These are phyloP conservation scores for Aphidius ervi DNA, from an alignment of 1,140 invertebrate genomes.

Conservation along the genomic window DNA sequence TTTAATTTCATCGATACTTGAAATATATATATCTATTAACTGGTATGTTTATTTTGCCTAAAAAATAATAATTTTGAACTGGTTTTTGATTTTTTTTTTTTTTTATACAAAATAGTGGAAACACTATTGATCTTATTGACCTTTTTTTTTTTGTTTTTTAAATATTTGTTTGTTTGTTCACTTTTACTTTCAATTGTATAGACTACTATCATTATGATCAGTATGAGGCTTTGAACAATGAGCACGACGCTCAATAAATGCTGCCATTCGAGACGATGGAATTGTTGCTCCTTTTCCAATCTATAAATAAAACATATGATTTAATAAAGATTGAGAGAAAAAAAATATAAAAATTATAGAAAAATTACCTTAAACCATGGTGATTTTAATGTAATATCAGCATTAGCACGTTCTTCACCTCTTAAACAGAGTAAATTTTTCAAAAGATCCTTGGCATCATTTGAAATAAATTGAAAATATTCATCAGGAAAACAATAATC, in stretches of 20 bases:
- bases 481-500: slow-evolving; percentile 81
- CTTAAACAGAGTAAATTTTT: slow-evolving; percentile 60
- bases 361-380: slow-evolving; percentile 58
- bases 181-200: slow-evolving; percentile 39
- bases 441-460: slow-evolving; percentile 67
- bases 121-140: no score
- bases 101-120: no score
- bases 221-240: slow-evolving; percentile 46
- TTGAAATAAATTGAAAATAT: slow-evolving; percentile 69
- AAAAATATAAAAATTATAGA: slow-evolving; percentile 11
- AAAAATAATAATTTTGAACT: no score
- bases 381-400: slow-evolving; percentile 55
- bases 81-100: no score
- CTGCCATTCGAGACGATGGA: slow-evolving; percentile 45
- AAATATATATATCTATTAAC: no score
- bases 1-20: no score
- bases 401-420: slow-evolving; percentile 55
- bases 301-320: slow-evolving; percentile 27
- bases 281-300: slow-evolving; percentile 46
- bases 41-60: no score
- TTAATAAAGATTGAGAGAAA: slow-evolving; percentile 7
- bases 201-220: slow-evolving; percentile 44
- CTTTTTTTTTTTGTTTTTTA: not conserved
- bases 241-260: slow-evolving; percentile 49
- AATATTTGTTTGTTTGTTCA: slow-evolving; percentile 1